Percentiles rank a stretch among this genome's conserved stretches.
phyloP scores from a whole-genome alignment of 2,888 invertebrate genomes.

The Monopis laevigella region DNA sequence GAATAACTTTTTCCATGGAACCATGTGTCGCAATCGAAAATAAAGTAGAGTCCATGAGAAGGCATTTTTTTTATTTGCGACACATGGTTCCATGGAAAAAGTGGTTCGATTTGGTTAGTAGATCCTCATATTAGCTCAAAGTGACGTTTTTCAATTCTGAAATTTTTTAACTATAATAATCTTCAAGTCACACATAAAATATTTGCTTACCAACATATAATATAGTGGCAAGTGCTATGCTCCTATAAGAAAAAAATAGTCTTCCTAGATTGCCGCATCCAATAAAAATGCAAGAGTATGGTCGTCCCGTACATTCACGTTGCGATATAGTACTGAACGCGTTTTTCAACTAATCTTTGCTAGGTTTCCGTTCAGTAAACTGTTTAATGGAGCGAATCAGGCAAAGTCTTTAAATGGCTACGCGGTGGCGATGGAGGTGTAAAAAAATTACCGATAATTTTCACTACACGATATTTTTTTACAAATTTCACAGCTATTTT shows the following conservation, averaged over 20 bases:
- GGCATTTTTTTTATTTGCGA: too few relatives aligned
- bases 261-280: neutral
- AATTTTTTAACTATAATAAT: too few relatives aligned
- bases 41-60: too few relatives aligned
- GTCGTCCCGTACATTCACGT: too few relatives aligned
- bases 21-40: too few relatives aligned
- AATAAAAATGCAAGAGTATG: too few relatives aligned
- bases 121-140: too few relatives aligned
- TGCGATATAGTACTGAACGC: conserved; percentile 10
- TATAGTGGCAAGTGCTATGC: neutral
- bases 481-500: conserved; percentile 1
- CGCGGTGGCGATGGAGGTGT: neutral
- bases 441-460: conserved; percentile 1
- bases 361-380: conserved; percentile 9
- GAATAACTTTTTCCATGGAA: too few relatives aligned
- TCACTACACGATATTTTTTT: neutral
- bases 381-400: conserved; percentile 10
- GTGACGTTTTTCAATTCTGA: too few relatives aligned
- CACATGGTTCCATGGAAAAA: too few relatives aligned
- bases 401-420: conserved; percentile 5
- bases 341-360: conserved; percentile 11
- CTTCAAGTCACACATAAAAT: too few relatives aligned
- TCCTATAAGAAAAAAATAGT: neutral
- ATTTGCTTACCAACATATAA: neutral
- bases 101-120: too few relatives aligned